Evolutionary conservation across 2,888 invertebrate genomes (phyloP), one percentile per base, ranked within the genome.

Genomic region (Polydesmus complanatus): DNA sequence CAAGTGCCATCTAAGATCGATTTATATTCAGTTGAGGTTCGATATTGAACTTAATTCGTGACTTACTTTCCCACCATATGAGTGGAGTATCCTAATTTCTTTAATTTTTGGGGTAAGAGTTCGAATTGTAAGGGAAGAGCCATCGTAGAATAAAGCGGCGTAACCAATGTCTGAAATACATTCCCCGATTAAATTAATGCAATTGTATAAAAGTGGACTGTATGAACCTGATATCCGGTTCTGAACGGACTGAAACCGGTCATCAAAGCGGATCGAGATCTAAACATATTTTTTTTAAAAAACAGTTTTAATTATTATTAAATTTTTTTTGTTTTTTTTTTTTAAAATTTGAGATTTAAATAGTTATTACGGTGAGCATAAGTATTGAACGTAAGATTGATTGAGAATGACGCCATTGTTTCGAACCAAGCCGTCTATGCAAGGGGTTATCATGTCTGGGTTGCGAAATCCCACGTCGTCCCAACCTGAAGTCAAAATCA

Each of bases 1-100:
- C 27, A 77, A 66, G 66, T 77, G 77, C 77, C 78, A 78, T 66
- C 75, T 76, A 37, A 37, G 48, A 18, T 3, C n/a, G n/a, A n/a
- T n/a, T n/a, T n/a, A n/a, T n/a, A n/a, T n/a, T n/a, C n/a, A n/a
- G n/a, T n/a, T n/a, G n/a, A n/a, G n/a, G n/a, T n/a, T n/a, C 5
- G 37, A 8, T 37, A 14, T 11, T 49, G 21, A 27, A 48, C 27
- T 47, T 11, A 22, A 27, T 2, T 25, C 37, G 1, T 48, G n/a
- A 52, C 57, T 51, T 63, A 63, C 63, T 63, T 63, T n/a, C 63
- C 63, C 14, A 63, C 26, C 25, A 63, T 21, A 25, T 61, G 54
- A 25, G 63, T 63, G 18, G 27, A 25, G 37, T 63, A 63, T 54
- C 54, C 63, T 14, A 58, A 26, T 21, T 27, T 26, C 51, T 63